A percentile compares a stretch with the other conserved stretches of the same genome.
Conservation (phyloP, 2,888 invertebrate species). For the Leucophenga montana region DNA sequence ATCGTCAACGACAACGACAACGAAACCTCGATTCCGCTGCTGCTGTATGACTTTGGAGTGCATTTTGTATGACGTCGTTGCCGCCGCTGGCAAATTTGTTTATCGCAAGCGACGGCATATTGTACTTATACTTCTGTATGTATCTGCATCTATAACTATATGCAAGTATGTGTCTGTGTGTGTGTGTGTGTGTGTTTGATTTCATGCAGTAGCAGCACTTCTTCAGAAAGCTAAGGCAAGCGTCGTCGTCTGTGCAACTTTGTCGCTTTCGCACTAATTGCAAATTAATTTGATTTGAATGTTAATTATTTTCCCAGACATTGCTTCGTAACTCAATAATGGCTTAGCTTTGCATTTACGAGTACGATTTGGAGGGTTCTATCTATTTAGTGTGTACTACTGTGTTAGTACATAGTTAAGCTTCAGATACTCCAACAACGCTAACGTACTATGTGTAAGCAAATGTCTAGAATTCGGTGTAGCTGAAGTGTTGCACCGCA, state of each 20-base stretch:
- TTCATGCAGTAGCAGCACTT: background rate
- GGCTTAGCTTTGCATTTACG: background rate
- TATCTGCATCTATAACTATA: background rate
- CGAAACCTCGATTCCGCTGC: no score
- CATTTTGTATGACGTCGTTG: background rate
- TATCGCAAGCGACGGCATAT: background rate
- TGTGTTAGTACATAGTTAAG: no score
- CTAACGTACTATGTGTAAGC: no score
- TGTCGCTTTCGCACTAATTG: constrained; percentile 48
- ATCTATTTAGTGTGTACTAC: no score
- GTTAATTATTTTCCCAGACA: constrained; percentile 56
- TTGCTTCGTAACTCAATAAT: constrained; percentile 1
- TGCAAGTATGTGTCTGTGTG: background rate
- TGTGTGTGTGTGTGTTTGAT: background rate
- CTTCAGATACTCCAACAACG: no score
- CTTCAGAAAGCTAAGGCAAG: background rate
- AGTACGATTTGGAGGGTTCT: no score
- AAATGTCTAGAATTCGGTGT: no score
- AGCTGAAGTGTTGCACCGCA: no score
- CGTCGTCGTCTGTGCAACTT: constrained; percentile 17
- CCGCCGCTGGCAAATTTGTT: background rate
- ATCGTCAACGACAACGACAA: background rate
- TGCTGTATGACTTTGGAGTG: background rate
- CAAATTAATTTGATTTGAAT: constrained; percentile 58
- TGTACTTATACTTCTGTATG: background rate